A percentile compares a stretch with the other conserved stretches of the same genome.
These are phyloP conservation scores for Paratrypauchen microcephalus DNA, from an alignment of 2,797 vertebrate genomes.

Conservation along the genomic window DNA sequence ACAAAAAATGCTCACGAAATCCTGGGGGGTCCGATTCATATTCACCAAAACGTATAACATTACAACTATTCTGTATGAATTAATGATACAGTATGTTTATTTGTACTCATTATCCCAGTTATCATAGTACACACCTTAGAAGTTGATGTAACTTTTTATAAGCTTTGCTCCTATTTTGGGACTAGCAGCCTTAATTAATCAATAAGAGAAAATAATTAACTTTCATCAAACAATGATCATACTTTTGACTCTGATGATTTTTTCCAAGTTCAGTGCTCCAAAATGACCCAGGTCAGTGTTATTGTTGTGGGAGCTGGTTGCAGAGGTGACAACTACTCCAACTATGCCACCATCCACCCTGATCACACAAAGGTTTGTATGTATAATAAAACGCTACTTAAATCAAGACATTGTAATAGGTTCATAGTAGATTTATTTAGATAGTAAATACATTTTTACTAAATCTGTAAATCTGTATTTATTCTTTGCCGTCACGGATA, in stretches of 20 bases:
- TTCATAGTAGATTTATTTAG: no score
- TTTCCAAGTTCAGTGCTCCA: constrained; percentile 38
- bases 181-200: no score
- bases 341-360: constrained; percentile 75
- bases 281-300: constrained; percentile 73
- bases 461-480: no score
- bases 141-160: neutral
- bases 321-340: constrained; percentile 74
- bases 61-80: neutral
- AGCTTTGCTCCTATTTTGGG: neutral
- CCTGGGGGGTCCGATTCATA: no score
- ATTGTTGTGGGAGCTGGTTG: constrained; percentile 80
- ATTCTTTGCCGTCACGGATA: no score
- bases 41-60: no score
- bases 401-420: neutral
- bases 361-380: constrained; percentile 71
- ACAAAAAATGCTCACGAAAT: no score
- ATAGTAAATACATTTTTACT: no score
- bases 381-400: no score
- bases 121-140: neutral
- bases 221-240: neutral
- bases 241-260: neutral
- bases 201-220: neutral
- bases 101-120: neutral
- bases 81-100: neutral